Percentiles rank a stretch among this genome's conserved stretches.
phyloP scores from a whole-genome alignment of 2,888 invertebrate genomes.

The Steinernema hermaphroditum region DNA sequence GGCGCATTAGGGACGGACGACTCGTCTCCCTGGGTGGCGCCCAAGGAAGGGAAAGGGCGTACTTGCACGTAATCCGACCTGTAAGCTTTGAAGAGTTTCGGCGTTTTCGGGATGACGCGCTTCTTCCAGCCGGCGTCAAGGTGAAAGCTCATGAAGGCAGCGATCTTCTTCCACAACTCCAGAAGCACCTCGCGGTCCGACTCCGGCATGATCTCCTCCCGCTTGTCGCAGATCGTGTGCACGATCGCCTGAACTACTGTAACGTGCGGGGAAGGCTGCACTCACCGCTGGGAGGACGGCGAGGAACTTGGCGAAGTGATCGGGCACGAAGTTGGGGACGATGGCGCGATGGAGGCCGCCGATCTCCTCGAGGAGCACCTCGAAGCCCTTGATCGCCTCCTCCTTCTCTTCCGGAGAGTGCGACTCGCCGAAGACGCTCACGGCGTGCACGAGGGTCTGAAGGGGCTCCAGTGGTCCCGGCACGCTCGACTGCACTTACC shows the following conservation, averaged over 20 bases:
- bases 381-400: conserved; percentile 9
- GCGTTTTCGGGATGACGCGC: conserved; percentile 19
- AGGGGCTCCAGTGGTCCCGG: background rate
- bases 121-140: conserved; percentile 24
- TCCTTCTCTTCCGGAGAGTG: background rate
- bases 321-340: conserved; percentile 19
- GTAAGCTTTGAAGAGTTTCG: conserved; percentile 30
- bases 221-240: conserved; percentile 16
- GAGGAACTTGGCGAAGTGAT: conserved; percentile 25
- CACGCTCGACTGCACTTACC: background rate
- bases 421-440: conserved; percentile 14
- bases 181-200: conserved; percentile 15
- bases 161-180: conserved; percentile 20
- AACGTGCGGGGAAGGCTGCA: background rate
- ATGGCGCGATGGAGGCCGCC: conserved; percentile 26
- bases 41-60: background rate
- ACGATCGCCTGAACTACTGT: conserved; percentile 6
- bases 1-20: background rate
- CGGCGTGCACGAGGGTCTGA: conserved; percentile 25
- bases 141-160: conserved; percentile 19
- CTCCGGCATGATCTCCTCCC: conserved; percentile 19
- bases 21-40: background rate
- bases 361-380: conserved; percentile 22
- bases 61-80: conserved; percentile 24
- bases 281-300: conserved; percentile 10